Evolutionary conservation across 2,113 vertebrate genomes (phyloP), one percentile per base, ranked within the genome.

Genomic region (Coryphaenoides rupestris): DNA sequence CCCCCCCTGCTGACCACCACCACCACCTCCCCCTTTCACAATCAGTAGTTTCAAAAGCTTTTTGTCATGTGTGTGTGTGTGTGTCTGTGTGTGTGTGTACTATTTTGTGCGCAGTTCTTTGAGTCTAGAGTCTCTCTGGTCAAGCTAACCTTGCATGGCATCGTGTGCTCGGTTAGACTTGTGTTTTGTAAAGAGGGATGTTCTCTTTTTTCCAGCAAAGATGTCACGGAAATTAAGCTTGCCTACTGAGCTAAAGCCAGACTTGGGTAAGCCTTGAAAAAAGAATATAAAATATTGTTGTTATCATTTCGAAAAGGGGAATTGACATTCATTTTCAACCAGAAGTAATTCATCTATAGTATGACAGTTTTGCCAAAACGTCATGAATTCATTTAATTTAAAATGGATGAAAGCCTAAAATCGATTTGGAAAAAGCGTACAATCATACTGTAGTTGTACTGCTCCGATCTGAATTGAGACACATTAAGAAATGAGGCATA

Each of bases 181-280:
- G 84, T 81, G 85, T 92, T 94, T n/a, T 93, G 86, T 93, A 94
- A 96, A 92, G 92, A 90, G 92, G 80, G 88, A 89, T 93, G 93
- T 98, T 96, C 92, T 96, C 92, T 98, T 89, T 92, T 87, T 92
- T 92, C 92, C 95, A 99, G 97, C 97, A 92, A 99, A 95, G 94
- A 97, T 98, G 96, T 98, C 96, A 94, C 95, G 97, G 92, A 99
- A 99, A 92, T 95, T 99, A 95, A 99, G 97, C 93, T 96, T 99
- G 93, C 97, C 97, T 93, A 99, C 97, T 92, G 96, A 99, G 89
- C 92, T 98, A 94, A 99, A 99, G 94, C 96, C 96, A 92, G 96
- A 99, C 89, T 91, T 99, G 93, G 97, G 97, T 99, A 96, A 98
- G 95, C 95, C 90, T 90, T 80, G 83, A 91, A 70, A 75, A 68